Percentiles rank a stretch among this genome's conserved stretches.
Evolutionary conservation across 1,140 invertebrate genomes (phyloP).

Genomic region (Phenacoccus solenopsis): DNA sequence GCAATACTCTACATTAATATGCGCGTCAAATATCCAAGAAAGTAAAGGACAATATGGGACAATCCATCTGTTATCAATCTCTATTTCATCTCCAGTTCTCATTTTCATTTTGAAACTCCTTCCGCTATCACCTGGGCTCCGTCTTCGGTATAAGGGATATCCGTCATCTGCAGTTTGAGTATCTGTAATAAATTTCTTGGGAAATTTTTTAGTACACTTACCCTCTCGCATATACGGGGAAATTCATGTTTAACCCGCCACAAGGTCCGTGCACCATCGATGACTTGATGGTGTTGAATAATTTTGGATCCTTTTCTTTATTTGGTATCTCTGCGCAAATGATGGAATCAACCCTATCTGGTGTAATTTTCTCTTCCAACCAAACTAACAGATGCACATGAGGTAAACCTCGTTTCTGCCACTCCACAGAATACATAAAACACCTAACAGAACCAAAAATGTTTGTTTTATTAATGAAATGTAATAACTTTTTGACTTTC

Average conservation of each 20-base stretch:
- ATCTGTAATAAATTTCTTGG: constrained; percentile 27
- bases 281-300: constrained; percentile 34
- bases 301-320: constrained; percentile 31
- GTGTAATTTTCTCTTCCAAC: no score
- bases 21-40: constrained; percentile 30
- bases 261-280: constrained; percentile 45
- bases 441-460: background rate
- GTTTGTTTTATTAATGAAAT: constrained; percentile 22
- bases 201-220: constrained; percentile 37
- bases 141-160: constrained; percentile 32
- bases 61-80: constrained; percentile 32
- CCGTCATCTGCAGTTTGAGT: constrained; percentile 30
- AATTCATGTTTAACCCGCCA: constrained; percentile 34
- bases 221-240: constrained; percentile 39
- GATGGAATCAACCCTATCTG: constrained; percentile 34
- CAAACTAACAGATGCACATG: no score
- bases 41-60: constrained; percentile 34
- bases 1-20: constrained; percentile 35
- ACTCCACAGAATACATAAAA: constrained; percentile 32
- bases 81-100: background rate
- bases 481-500: constrained; percentile 22
- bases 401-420: no score
- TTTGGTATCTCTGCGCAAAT: constrained; percentile 43
- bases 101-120: constrained; percentile 16
- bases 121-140: constrained; percentile 21